Evolutionary conservation across 2,113 vertebrate species (phyloP).

Genomic region (Dromiciops gliroides): DNA sequence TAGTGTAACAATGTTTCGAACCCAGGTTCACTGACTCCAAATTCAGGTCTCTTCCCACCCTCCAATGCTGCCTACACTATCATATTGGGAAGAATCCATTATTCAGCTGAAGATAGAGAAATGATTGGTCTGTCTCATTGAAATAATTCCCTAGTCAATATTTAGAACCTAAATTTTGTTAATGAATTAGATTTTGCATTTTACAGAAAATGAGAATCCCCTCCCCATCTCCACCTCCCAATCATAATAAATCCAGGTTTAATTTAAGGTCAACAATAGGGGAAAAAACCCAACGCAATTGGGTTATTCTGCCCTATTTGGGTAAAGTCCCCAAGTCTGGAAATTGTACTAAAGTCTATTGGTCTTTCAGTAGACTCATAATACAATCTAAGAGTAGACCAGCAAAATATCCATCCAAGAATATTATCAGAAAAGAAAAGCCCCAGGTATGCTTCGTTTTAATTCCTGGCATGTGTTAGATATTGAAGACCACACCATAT

Average conservation of each 20-base stretch:
- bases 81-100: not conserved
- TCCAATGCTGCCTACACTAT: not conserved
- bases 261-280: slow-evolving; percentile 43
- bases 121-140: not conserved
- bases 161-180: slow-evolving; percentile 18
- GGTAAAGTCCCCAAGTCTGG: not conserved
- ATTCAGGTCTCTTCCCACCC: not conserved
- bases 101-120: slow-evolving; percentile 33
- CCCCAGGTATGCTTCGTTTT: slow-evolving; percentile 56
- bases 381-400: slow-evolving; percentile 49
- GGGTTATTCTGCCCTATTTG: slow-evolving; percentile 33
- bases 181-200: slow-evolving; percentile 34
- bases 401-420: slow-evolving; percentile 45
- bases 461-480: slow-evolving; percentile 66
- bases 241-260: slow-evolving; percentile 26
- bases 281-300: not conserved
- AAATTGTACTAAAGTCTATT: slow-evolving; percentile 13
- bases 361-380: slow-evolving; percentile 5
- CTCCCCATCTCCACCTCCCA: not conserved
- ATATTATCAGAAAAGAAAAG: slow-evolving; percentile 46
- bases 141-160: slow-evolving; percentile 11
- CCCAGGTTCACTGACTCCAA: not conserved
- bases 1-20: not conserved
- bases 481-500: slow-evolving; percentile 80
- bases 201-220: slow-evolving; percentile 20